phyloP scores from a whole-genome alignment of 2,888 invertebrate genomes.

The Cheiracanthium punctorium region DNA sequence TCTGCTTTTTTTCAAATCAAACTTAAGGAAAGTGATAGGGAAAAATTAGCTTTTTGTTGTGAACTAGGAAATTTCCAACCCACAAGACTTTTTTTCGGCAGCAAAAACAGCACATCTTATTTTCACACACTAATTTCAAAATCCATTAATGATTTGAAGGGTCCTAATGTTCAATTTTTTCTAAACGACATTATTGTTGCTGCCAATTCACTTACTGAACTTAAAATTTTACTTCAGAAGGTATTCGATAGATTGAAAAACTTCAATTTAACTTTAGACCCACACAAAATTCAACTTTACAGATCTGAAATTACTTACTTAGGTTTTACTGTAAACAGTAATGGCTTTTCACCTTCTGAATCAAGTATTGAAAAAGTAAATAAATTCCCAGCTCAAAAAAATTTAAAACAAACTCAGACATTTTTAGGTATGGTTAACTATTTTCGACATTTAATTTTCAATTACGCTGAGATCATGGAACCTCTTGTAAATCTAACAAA shows the following conservation, averaged over 20 bases:
- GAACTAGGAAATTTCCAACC: neutral
- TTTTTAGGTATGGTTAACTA: neutral
- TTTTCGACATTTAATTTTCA: neutral
- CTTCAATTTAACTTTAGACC: neutral
- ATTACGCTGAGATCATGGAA: neutral
- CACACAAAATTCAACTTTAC: no score
- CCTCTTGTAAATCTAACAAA: neutral
- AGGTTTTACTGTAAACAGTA: neutral
- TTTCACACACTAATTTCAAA: no score
- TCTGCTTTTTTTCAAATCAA: no score
- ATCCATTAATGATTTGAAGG: no score
- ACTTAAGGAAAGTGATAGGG: neutral
- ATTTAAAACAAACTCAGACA: neutral
- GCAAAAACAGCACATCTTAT: no score
- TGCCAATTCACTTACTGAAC: neutral
- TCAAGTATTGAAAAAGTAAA: neutral
- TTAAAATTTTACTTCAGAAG: neutral
- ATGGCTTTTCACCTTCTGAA: neutral
- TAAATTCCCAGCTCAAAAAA: neutral
- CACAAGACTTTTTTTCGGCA: no score
- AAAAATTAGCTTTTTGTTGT: neutral
- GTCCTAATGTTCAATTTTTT: no score
- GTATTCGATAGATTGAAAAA: neutral
- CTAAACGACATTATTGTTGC: neutral
- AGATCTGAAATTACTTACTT: no score